These are phyloP conservation scores for Octodon degus DNA, from an alignment of 2,113 vertebrate genomes.

Conservation along the genomic window DNA sequence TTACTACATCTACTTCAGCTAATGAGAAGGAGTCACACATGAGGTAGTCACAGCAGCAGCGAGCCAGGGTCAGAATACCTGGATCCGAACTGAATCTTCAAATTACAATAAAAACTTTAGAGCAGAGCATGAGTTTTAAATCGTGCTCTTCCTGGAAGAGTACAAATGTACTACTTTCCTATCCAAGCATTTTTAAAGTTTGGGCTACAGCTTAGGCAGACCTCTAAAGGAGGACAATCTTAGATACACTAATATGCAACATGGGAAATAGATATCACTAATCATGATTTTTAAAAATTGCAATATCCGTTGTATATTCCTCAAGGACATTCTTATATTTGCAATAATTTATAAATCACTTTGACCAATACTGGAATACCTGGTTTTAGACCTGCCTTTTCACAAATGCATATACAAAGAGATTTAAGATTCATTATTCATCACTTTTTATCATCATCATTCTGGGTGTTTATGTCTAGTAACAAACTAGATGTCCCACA, in stretches of 20 bases:
- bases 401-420: neutral
- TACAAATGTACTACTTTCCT: neutral
- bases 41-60: neutral
- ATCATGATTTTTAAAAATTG: constrained; percentile 16
- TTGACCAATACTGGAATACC: neutral
- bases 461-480: neutral
- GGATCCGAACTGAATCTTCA: neutral
- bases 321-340: neutral
- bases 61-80: neutral
- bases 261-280: neutral
- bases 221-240: neutral
- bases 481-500: neutral
- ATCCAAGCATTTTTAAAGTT: neutral
- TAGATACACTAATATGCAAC: neutral
- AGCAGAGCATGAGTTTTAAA: neutral
- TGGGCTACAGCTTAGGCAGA: neutral
- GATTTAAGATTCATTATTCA: neutral
- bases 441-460: neutral
- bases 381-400: constrained; percentile 32
- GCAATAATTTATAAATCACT: neutral
- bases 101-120: neutral
- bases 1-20: neutral
- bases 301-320: neutral
- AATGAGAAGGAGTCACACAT: neutral
- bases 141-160: neutral